Evolutionary conservation across 2,797 vertebrate species (phyloP).

Genomic region (Heliangelus exortis): DNA sequence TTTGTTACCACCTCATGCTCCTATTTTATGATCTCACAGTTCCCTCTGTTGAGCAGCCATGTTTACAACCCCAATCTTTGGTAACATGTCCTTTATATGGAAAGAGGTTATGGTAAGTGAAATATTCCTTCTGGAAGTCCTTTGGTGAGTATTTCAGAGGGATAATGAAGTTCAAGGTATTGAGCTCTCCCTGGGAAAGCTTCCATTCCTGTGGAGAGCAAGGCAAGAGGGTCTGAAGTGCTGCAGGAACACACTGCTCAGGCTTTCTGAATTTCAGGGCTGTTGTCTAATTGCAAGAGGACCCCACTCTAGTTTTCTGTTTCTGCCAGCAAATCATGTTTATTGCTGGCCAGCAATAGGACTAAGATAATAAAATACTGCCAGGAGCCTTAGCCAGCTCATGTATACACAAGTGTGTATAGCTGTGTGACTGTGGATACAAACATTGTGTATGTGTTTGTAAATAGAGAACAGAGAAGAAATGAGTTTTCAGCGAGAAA

Average conservation of each 20-base stretch:
- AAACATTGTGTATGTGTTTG: rapidly evolving
- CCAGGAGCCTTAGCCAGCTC: not conserved
- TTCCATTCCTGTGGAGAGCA: not conserved
- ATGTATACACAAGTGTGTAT: not conserved
- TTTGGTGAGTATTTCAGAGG: not conserved
- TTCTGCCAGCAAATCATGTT: not conserved
- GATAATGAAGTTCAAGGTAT: not conserved
- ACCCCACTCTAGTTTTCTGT: not conserved
- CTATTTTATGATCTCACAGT: not conserved
- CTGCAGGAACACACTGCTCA: not conserved
- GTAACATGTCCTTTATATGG: rapidly evolving
- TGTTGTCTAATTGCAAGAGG: not conserved
- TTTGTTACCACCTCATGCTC: not conserved
- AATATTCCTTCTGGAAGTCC: not conserved
- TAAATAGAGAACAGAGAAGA: not conserved
- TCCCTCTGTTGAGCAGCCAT: not conserved
- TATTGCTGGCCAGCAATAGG: not conserved
- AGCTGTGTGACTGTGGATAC: not conserved
- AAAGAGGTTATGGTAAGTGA: not conserved
- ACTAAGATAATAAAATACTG: not conserved
- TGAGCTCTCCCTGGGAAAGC: not conserved
- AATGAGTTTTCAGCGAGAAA: slow-evolving; percentile 51
- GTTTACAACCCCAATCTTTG: not conserved
- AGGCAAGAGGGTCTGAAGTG: not conserved
- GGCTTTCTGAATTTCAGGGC: not conserved